Evolutionary conservation across 2,797 vertebrate genomes (phyloP).

Genomic region (Artibeus lituratus): DNA sequence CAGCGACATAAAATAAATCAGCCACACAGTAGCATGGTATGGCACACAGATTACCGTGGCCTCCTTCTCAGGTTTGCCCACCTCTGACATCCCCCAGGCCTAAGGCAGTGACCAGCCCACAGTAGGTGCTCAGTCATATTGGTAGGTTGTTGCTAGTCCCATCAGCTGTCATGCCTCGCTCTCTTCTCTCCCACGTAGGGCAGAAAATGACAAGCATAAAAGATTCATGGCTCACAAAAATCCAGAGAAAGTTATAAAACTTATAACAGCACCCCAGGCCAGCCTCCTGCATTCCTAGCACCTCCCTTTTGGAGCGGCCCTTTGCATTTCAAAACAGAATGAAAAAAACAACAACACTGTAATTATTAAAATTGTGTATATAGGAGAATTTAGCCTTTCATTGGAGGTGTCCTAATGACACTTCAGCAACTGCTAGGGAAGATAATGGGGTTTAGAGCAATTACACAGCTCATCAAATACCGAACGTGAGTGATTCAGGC

Average conservation of each 20-base stretch:
- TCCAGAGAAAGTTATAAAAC: neutral
- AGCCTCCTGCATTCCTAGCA: neutral
- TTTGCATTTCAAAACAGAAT: neutral
- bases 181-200: neutral
- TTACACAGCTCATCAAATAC: conserved; percentile 41
- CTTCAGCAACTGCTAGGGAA: conserved; percentile 58
- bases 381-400: conserved; percentile 68
- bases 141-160: too few relatives aligned
- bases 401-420: conserved; percentile 64
- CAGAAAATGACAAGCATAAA: neutral
- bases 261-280: neutral
- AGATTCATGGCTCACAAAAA: neutral
- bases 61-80: neutral
- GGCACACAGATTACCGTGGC: accelerated
- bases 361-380: conserved; percentile 48
- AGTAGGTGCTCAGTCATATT: neutral
- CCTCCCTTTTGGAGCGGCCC: neutral
- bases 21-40: accelerated
- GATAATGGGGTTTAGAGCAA: conserved; percentile 66
- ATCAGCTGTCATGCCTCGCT: neutral
- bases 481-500: neutral
- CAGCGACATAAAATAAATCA: neutral
- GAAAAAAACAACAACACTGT: neutral
- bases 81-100: neutral
- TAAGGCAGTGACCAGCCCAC: neutral